Evolutionary conservation across 2,797 vertebrate genomes (phyloP), one percentile per base, ranked within the genome.

Genomic region (Microcaecilia unicolor): DNA sequence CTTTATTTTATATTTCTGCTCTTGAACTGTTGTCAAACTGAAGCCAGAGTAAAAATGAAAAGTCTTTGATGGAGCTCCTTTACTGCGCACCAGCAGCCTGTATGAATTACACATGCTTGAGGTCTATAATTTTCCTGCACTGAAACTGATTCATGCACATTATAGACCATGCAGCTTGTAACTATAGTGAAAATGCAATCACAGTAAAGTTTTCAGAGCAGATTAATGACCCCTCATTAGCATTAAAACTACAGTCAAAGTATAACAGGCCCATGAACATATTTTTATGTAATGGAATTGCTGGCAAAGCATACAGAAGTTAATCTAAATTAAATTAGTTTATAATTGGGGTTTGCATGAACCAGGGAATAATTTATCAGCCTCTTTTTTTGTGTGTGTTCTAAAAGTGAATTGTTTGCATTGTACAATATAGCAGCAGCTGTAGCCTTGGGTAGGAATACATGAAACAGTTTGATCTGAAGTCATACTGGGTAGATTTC

Each of bases 301-400:
- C 14, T 28, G 38, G 37, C 12, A 59, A 41, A 22, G 39, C 10
- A 31, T 39, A n/a, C n/a, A n/a, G n/a, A n/a, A 37, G 19, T 30
- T 39, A 35, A 46, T 52, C 10, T 46, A 54, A 52, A 54, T 26
- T 31, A 46, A 40, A 34, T 51, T 40, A n/a, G 29, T 57, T 47
- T 27, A 21, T 67, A 47, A 57, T 5, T 24, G 39, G 51, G 25
- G 34, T 38, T 6, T 56, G 7, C 49, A 13, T 44, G 11, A 13
- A 46, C 20, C 20, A 36, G 18, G 34, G 54, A 38, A 34, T 45
- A 34, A 41, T 35, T 13, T 5, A 4, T 17, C 18, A 37, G 17
- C 19, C 15, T n/a, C n/a, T n/a, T n/a, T n/a, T 53, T 61, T n/a
- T n/a, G n/a, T 70, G 14, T 33, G 5, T 22, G 51, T 18, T 19